Evolutionary conservation across 2,113 vertebrate species (phyloP), one percentile per base, ranked within the genome.

Genomic region (Silurus asotus): DNA sequence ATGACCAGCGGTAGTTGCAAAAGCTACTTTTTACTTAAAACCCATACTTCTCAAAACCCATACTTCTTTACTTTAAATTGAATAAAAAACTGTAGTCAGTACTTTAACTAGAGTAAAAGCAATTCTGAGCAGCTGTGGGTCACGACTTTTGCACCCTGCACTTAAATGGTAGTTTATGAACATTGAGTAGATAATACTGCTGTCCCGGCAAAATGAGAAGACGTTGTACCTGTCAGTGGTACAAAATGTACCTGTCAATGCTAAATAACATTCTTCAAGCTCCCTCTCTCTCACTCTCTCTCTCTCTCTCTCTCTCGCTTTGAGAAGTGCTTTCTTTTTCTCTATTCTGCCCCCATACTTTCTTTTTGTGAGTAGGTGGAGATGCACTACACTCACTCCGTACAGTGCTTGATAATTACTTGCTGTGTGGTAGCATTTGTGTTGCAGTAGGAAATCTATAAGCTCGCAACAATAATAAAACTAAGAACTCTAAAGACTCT

Each of bases 201-300:
- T 56, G 62, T 53, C 28, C 64, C 10, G 20, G n/a, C 64, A 65
- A 87, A 55, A 74, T 87, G n/a, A 84, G 81, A 75, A 77, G 79
- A 86, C 69, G 11, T 65, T 81, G 79, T 67, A 55, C 62, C 62
- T 56, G 81, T 69, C 81, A n/a, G 13, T 28, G n/a, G 62, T 67
- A 19, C 76, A 75, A 55, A 28, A 20, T 86, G 84, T 86, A 76
- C 85, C 67, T 58, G 65, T 74, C 49, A 84, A 56, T 37, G 81
- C 49, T 76, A 59, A 82, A 84, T 86, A 61, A 84, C 58, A 77
- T 80, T 61, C 19, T 80, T 77, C 45, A 61, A 49, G 45, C 83
- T 88, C 48, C 45, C 78, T 79, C 80, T 65, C 48, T n/a, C 14
- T 76, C 5, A 1, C n/a, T 69, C 53, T 59, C 59, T 82, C 69